Percentiles rank a stretch among this genome's conserved stretches.
Evolutionary conservation across 2,888 invertebrate genomes (phyloP).

Genomic region (Amorpha juglandis): DNA sequence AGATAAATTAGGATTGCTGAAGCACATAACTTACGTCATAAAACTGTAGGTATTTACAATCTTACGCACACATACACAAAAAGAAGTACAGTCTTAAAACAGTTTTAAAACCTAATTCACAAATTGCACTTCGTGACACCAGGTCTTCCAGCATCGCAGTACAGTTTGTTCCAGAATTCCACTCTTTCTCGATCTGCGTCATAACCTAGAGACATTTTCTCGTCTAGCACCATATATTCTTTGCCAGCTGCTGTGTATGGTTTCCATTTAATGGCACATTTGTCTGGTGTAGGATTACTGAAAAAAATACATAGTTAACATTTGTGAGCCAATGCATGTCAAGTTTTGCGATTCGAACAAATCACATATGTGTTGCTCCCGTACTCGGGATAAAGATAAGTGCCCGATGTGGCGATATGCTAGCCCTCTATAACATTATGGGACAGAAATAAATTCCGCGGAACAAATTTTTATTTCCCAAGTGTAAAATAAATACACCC

Average conservation of each 20-base stretch:
- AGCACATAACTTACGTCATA: too few relatives aligned
- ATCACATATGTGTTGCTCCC: too few relatives aligned
- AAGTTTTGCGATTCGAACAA: too few relatives aligned
- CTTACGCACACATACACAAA: too few relatives aligned
- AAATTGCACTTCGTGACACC: slow-evolving; percentile 45
- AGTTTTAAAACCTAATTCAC: slow-evolving; percentile 29
- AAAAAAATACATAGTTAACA: slow-evolving; percentile 30
- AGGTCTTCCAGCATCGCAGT: slow-evolving; percentile 58
- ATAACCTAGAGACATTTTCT: slow-evolving; percentile 50
- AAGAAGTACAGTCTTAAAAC: too few relatives aligned
- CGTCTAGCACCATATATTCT: slow-evolving; percentile 64
- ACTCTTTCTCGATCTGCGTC: slow-evolving; percentile 59
- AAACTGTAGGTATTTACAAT: too few relatives aligned
- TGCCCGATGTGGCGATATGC: too few relatives aligned
- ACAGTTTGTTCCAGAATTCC: slow-evolving; percentile 72
- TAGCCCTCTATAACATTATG: background rate
- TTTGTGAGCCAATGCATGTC: background rate
- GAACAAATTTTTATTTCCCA: too few relatives aligned
- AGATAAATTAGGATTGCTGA: too few relatives aligned
- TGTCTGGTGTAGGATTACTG: slow-evolving; percentile 66
- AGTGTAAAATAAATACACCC: too few relatives aligned
- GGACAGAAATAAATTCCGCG: too few relatives aligned
- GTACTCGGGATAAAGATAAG: too few relatives aligned
- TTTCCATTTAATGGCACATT: slow-evolving; percentile 62
- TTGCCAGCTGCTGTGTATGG: slow-evolving; percentile 49